Evolutionary conservation across 2,797 vertebrate species (phyloP), one percentile per base, ranked within the genome.

Genomic region (Semaprochilodus insignis): DNA sequence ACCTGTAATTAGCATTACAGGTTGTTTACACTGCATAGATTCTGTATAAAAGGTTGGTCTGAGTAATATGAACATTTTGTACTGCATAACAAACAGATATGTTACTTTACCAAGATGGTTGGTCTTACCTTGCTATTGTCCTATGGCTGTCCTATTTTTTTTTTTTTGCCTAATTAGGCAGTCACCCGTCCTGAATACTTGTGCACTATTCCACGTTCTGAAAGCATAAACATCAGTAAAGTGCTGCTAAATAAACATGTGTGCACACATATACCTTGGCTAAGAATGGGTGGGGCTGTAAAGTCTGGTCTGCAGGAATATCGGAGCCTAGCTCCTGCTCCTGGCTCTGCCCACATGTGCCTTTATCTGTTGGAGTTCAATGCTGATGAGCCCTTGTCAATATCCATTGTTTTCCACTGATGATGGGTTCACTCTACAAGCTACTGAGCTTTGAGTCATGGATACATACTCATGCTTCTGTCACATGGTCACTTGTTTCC

Each of bases 281-380:
- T 85, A 59, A 84, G 86, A 88, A 88, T 80, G 93, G 95, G 94
- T 87, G 93, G 88, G 88, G 85, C 91, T 85, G 31, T 82, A 86
- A 83, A 75, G 27, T 74, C 87, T 40, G 85, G 27, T 74, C 87
- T 40, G 85, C 70, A 82, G 78, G 73, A 85, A 59, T 78, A 86
- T 78, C 55, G 57, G 31, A 57, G 55, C 81, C 75, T 65, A 86
- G 52, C 21, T 74, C 11, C n/a, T 59, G 13, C 59, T 80, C 16
- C 10, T 57, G 72, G 73, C 66, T 51, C 65, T n/a, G 13, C 67
- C 81, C 60, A 25, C 21, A 66, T 59, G 3, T 14, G 2, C 1
- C 19, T 60, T 72, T 57, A 63, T 80, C 40, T 57, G 16, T 34
- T 48, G 40, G 75, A 60, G 21, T 67, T 52, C 44, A 48, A 14